Base-by-base conservation (phyloP, 2,797 vertebrate species). In the Eidolon dupreanum region DNA sequence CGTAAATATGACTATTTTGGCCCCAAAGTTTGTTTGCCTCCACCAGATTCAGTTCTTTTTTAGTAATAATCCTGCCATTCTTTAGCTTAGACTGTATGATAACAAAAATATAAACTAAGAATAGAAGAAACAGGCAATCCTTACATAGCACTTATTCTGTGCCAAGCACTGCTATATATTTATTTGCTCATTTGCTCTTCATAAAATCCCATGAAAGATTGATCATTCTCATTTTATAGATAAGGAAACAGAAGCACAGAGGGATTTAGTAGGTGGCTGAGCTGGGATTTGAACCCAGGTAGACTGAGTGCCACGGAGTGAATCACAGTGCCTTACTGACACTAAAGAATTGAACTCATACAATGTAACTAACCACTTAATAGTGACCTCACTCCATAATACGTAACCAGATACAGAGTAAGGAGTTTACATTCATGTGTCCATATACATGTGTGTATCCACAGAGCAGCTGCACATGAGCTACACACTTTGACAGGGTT, bases 381-480 rank as follows among this genome's bases (percentile, higher is more conserved):
- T 41, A 88, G 20, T 3, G 6, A 33, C 43, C 10, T 71, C 26
- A 8, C 70, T 46, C 20, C 55, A 7, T 2, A 11, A 3, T 20
- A 38, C 38, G 36, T 73, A 71, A 13, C 61, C 12, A 57, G 78
- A 41, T 57, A 41, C 0, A 43, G 10, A n/a, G 11, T 33, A 15
- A 74, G n/a, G 1, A 2, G 3, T 71, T 63, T 55, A 17, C 5
- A 7, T 43, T 8, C 70, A 4, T 31, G 33, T 68, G 41, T 31
- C 19, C 33, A 31, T 11, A 11, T 17, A 9, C 1, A 2, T 0
- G 1, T 71, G 71, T 2, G 4, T 12, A 5, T 28, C n/a, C 8
- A 1, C 3, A 43, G 49, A 70, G 78, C 33, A 63, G 53, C 43
- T 26, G 20, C 43, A 22, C 3, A 1, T 10, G n/a, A 31, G 53